Base-by-base conservation (phyloP, 2,888 invertebrate genomes). In the Apamea epomidion region DNA sequence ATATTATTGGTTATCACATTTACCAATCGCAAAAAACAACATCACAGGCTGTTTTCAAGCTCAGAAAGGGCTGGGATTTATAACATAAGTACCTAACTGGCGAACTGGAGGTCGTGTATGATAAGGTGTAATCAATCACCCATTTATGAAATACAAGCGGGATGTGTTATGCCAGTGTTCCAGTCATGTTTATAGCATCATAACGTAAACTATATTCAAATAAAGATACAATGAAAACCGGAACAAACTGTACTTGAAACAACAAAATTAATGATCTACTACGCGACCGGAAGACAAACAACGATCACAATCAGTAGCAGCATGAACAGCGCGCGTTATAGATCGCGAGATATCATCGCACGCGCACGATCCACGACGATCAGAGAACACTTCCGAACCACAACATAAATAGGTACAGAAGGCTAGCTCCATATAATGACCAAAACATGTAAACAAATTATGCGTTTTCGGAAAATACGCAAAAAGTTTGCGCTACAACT, bases 311-410 rank as follows among this genome's bases (percentile, higher is more conserved):
- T 87, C 77, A 65, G 78, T 79, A 80, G 78, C 54, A 32, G 37
- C 83, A 72, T 85, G 86, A 82, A 88, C 78, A 78, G 81, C 65
- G 75, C 45, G 88, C 80, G 77, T 76, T 83, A 80, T 88, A 85
- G 90, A 88, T 88, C 82, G 83, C 65, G 83, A 85, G 88, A 85
- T 85, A 89, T 1, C 32, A 72, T 74, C 71, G 81, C 86, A 67
- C 82, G 88, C 89, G 75, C 86, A 51, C 76, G 77, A 84, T 64
- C 37, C 73, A 32, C 77, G 42, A 8, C 42, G n/a, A 78, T 62
- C 74, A n/a, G 54, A 32, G 72, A 73, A 81, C 77, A 82, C 79
- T 86, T 85, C 86, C 81, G 81, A 81, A 42, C 2, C 58, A 51
- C 48, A 14, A 16, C 7, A 42, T n/a, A 67, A 29, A 18, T 21